phyloP scores from a whole-genome alignment of 1,140 invertebrate genomes.

The Cotesia typhae region DNA sequence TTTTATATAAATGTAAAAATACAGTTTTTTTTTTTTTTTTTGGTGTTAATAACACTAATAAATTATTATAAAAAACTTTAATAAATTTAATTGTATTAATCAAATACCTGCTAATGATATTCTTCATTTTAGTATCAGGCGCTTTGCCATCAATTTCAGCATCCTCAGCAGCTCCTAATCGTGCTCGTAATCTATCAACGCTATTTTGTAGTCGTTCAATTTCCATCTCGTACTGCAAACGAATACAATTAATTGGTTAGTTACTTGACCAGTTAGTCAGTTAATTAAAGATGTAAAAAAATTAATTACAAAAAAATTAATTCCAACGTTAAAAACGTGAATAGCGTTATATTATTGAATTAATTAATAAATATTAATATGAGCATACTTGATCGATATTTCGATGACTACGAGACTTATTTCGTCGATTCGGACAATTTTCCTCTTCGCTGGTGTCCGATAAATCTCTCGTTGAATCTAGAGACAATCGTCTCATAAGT shows the following conservation, averaged over 20 bases:
- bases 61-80: not conserved
- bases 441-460: slow-evolving; percentile 75
- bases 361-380: slow-evolving; percentile 9
- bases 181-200: slow-evolving; percentile 74
- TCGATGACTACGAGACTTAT: slow-evolving; percentile 70
- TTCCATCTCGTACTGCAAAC: slow-evolving; percentile 75
- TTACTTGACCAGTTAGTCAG: slow-evolving; percentile 47
- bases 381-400: slow-evolving; percentile 71
- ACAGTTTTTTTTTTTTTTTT: not conserved
- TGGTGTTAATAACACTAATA: not conserved
- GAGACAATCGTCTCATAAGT: slow-evolving; percentile 70
- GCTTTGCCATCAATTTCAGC: slow-evolving; percentile 68
- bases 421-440: slow-evolving; percentile 60
- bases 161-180: slow-evolving; percentile 61
- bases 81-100: slow-evolving; percentile 42
- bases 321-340: not conserved
- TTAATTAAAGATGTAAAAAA: not conserved
- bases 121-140: slow-evolving; percentile 79
- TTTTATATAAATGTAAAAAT: slow-evolving; percentile 3
- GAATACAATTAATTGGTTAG: slow-evolving; percentile 58
- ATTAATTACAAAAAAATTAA: slow-evolving; percentile 11
- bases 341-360: not conserved
- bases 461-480: slow-evolving; percentile 76
- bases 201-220: slow-evolving; percentile 81
- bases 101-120: slow-evolving; percentile 77